Percentiles rank a stretch among this genome's conserved stretches.
These are phyloP conservation scores for Genyomyrus donnyi DNA, from an alignment of 2,113 vertebrate genomes.

Conservation along the genomic window DNA sequence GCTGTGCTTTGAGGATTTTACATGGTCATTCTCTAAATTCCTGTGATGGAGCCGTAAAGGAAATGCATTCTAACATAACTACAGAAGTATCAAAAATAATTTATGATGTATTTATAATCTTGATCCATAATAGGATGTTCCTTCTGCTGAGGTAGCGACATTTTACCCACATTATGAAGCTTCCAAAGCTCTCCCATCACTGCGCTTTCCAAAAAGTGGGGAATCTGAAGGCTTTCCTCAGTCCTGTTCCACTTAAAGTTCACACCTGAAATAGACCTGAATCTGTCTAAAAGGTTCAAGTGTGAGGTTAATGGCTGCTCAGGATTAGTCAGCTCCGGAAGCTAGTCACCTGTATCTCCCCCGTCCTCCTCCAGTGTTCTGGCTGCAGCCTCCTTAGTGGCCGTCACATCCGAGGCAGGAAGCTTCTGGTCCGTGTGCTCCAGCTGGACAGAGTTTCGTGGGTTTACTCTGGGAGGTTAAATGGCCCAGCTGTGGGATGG, in stretches of 20 bases:
- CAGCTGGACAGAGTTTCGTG: not conserved
- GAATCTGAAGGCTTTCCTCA: not conserved
- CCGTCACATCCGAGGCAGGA: not conserved
- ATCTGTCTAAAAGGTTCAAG: constrained; percentile 8
- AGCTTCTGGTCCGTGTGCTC: not conserved
- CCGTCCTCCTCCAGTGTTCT: constrained; percentile 38
- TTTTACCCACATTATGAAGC: not conserved
- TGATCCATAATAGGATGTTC: not conserved
- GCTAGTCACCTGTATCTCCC: not conserved
- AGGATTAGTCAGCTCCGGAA: not conserved
- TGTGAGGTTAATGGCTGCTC: not conserved
- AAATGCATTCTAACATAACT: not conserved
- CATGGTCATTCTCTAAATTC: not conserved
- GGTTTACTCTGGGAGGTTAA: not conserved
- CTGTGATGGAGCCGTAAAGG: not conserved
- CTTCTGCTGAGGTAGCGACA: not conserved
- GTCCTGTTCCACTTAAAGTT: not conserved
- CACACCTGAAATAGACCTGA: not conserved
- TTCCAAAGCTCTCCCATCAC: not conserved
- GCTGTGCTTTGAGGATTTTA: not conserved
- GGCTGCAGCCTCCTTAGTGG: constrained; percentile 45
- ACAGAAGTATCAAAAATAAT: not conserved
- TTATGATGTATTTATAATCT: not conserved
- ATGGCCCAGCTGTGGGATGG: not conserved
- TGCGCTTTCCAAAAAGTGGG: not conserved